phyloP scores from a whole-genome alignment of 2,113 vertebrate genomes.

The Mormoops blainvillei region DNA sequence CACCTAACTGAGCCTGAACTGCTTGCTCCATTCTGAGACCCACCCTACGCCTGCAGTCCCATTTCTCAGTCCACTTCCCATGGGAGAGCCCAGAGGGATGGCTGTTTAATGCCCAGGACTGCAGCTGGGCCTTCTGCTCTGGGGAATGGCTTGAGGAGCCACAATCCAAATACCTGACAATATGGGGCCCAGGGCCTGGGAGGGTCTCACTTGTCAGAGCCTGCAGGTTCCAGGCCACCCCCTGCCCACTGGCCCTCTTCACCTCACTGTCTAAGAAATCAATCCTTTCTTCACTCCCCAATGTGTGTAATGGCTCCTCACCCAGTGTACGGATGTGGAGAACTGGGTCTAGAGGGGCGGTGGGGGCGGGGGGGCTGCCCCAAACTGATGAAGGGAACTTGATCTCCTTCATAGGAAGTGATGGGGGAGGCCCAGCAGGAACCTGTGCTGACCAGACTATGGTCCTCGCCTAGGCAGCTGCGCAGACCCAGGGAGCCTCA shows the following conservation, averaged over 20 bases:
- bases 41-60: not conserved
- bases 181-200: not conserved
- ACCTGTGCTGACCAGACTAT: not conserved
- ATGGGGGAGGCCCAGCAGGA: not conserved
- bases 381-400: not conserved
- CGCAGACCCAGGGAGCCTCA: not conserved
- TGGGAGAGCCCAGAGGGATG: not conserved
- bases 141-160: not conserved
- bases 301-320: not conserved
- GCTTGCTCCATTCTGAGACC: not conserved
- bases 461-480: not conserved
- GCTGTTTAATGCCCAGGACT: not conserved
- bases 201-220: not conserved
- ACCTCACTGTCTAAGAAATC: not conserved
- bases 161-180: not conserved
- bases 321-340: rapidly evolving
- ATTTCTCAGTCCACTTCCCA: not conserved
- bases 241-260: not conserved
- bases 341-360: not conserved
- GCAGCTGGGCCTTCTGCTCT: not conserved
- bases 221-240: not conserved
- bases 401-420: not conserved
- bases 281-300: not conserved
- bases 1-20: not conserved
- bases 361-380: not conserved